Evolutionary conservation across 1,140 invertebrate genomes (phyloP), one percentile per base, ranked within the genome.

Genomic region (Brachionus angularis): DNA sequence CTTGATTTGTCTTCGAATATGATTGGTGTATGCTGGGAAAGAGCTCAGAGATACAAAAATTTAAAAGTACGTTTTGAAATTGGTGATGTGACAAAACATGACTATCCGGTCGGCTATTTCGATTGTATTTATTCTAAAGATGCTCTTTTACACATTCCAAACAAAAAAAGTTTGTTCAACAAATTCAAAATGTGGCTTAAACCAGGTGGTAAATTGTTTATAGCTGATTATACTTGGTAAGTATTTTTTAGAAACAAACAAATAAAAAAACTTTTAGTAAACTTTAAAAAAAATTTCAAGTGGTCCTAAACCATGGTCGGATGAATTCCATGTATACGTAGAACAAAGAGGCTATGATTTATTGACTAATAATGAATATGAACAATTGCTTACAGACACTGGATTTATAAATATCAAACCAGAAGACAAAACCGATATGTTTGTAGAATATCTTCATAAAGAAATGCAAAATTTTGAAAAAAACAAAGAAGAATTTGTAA

Each of bases 1-100:
- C 80, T 86, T 36, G 86, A 87, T 76, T 76, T 87, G 53, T 86
- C 85, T 7, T 78, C 82, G 1, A 87, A 87, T 74, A 87, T 87
- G 86, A 83, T 86, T 62, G 77, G 80, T n/a, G 79, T 86, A 23
- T 86, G 84, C n/a, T 74, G 84, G 27, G 62, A 67, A 31, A 46
- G 62, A 47, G 42, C 62, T 78, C 85, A 73, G 72, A 78, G 73
- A 27, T 55, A 74, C 75, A n/a, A 73, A 75, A 18, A 77, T 79
- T 64, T 72, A 29, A 67, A 67, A 49, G 62, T 67, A 25, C 39
- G 62, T 75, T 12, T 76, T 39, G 46, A 62, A 31, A 55, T 49
- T 46, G 47, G 25, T 27, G 52, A 73, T 42, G 62, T 52, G 14
- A 72, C 34, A 10, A 53, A 52, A 52, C 39, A 49, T 36, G 72